Conservation (phyloP, 2,113 vertebrate genomes). For the Entosphenus tridentatus region DNA sequence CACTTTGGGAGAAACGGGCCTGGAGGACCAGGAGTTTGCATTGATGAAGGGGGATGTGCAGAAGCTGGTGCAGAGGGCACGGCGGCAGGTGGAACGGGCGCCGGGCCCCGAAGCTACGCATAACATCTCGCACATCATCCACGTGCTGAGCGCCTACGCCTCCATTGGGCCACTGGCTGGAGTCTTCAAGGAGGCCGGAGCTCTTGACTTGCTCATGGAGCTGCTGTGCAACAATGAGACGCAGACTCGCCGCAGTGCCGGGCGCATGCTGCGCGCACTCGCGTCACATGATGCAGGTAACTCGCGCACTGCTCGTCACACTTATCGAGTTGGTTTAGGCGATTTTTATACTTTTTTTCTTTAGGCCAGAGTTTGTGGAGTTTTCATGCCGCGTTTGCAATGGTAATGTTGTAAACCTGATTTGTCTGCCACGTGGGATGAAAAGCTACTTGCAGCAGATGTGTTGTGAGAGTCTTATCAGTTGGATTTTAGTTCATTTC, state of each 20-base stretch:
- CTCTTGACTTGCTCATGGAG: conserved; percentile 57
- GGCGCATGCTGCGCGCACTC: conserved; percentile 62
- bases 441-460: too few relatives aligned
- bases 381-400: too few relatives aligned
- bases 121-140: conserved; percentile 55
- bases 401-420: too few relatives aligned
- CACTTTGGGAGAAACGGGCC: conserved; percentile 7
- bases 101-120: conserved; percentile 24
- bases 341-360: too few relatives aligned
- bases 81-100: conserved; percentile 39
- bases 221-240: conserved; percentile 59
- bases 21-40: conserved; percentile 38
- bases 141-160: conserved; percentile 68
- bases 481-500: too few relatives aligned
- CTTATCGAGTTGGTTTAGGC: too few relatives aligned
- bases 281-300: conserved; percentile 59
- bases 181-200: conserved; percentile 61
- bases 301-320: conserved; percentile 1
- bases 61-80: conserved; percentile 45
- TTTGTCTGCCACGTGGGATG: too few relatives aligned
- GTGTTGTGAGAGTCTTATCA: too few relatives aligned
- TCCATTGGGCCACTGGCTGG: conserved; percentile 50
- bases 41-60: conserved; percentile 70
- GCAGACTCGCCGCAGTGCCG: conserved; percentile 47
- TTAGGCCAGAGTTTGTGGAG: too few relatives aligned